phyloP scores from a whole-genome alignment of 92 coral and sea anemone genomes.

The Zoanthus sociatus region DNA sequence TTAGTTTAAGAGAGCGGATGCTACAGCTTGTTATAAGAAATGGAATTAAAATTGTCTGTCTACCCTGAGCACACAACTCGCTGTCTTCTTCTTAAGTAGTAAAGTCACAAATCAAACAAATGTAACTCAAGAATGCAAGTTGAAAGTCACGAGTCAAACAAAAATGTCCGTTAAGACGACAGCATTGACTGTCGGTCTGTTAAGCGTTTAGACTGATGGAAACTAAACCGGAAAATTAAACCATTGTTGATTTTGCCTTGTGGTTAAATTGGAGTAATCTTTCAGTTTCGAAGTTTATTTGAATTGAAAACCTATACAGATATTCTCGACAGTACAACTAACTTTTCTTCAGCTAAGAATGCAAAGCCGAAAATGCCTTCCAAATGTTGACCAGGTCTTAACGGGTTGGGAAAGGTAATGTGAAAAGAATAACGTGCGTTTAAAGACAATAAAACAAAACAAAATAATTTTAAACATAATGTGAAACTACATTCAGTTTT shows the following conservation, averaged over 20 bases:
- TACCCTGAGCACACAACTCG: slow-evolving; percentile 1
- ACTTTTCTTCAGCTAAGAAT: neutral
- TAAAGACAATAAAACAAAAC: neutral
- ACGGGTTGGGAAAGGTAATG: neutral
- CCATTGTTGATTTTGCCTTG: slow-evolving; percentile 6
- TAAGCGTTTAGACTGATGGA: slow-evolving; percentile 3
- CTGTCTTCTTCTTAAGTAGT: neutral
- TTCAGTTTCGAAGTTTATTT: neutral
- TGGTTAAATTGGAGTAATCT: slow-evolving; percentile 16
- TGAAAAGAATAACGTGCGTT: neutral
- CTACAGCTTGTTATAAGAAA: neutral
- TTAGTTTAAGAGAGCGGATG: neutral
- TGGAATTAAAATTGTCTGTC: slow-evolving; percentile 6
- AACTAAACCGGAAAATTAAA: slow-evolving; percentile 32
- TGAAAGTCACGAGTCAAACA: neutral
- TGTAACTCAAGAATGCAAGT: slow-evolving; percentile 16
- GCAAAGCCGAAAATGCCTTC: neutral
- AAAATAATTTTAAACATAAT: neutral
- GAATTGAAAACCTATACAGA: neutral
- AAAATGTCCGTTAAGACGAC: neutral
- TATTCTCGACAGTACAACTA: neutral
- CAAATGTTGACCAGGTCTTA: neutral
- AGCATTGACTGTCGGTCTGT: neutral
- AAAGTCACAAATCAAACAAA: slow-evolving; percentile 16
- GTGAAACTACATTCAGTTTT: neutral